Evolutionary conservation across 2,113 vertebrate species (phyloP), one percentile per base, ranked within the genome.

Genomic region (Planiliza haematocheilus): DNA sequence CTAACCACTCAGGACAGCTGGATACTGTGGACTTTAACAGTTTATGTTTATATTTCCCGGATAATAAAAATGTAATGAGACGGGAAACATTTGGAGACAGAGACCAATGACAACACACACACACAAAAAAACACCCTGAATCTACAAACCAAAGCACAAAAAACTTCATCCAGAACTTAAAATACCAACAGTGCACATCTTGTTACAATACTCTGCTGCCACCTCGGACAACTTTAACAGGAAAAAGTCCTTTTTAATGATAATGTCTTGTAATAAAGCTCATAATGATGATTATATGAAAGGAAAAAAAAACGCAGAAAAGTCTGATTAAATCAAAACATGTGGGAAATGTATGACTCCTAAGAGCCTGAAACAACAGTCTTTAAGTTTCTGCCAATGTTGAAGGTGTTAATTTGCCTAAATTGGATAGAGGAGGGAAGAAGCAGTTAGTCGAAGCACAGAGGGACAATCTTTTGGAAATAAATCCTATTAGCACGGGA

Each of bases 401-500:
- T 61, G 56, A 20, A 0, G 30, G 58, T 58, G 66, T 81, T 75
- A 85, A 85, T 79, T 13, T 52, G 74, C 46, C 61, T 84, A 71
- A 88, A 78, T 52, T 57, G 62, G 80, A 45, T 69, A 20, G 8
- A 71, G 20, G 21, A 72, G 53, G 21, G 34, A 73, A 56, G 14
- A 64, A 37, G 61, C 38, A 74, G 48, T 77, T 58, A 53, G 56
- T 66, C 49, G 16, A 39, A 55, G 65, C 77, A 77, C 36, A 20
- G 13, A 34, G 66, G 81, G 85, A 71, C 84, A 82, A 74, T 82
- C 79, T 79, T 84, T 85, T 62, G 46, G 61, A 70, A 77, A 74
- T 83, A 85, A 90, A 90, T 89, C 86, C 87, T 86, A 84, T 88
- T 91, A 89, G 57, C 52, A 37, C 11, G 36, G n/a, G 17, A 77